phyloP scores from a whole-genome alignment of 1,140 invertebrate genomes.

The Trachymyrmex cornetzi region DNA sequence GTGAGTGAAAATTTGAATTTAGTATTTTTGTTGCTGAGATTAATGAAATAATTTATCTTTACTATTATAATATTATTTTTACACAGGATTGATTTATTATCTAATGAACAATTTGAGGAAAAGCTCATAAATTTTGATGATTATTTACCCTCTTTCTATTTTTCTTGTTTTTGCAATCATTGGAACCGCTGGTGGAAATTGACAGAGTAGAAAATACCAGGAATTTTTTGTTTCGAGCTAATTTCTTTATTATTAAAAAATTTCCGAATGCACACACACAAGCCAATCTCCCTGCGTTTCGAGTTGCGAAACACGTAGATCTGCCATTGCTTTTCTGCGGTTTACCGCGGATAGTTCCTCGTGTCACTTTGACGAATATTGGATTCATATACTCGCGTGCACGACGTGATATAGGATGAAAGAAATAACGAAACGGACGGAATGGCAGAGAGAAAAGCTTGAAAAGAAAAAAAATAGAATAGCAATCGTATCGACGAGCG shows the following conservation, averaged over 20 bases:
- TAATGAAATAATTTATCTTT: slow-evolving; percentile 19
- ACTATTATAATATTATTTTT: slow-evolving; percentile 16
- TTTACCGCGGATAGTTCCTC: slow-evolving; percentile 22
- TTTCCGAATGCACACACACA: neutral
- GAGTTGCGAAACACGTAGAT: slow-evolving; percentile 1
- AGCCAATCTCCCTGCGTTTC: slow-evolving; percentile 1
- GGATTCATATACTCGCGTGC: slow-evolving; percentile 6
- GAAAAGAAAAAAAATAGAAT: slow-evolving; percentile 8
- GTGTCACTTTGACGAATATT: slow-evolving; percentile 33
- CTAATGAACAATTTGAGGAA: neutral
- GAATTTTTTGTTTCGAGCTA: neutral
- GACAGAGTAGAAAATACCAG: neutral
- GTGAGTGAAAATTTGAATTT: slow-evolving; percentile 1
- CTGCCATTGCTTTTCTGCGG: neutral
- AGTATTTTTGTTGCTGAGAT: neutral
- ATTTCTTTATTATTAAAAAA: slow-evolving; percentile 23
- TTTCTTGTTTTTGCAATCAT: neutral
- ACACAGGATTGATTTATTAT: neutral
- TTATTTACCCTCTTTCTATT: neutral
- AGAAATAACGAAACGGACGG: slow-evolving; percentile 33
- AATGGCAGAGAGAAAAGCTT: slow-evolving; percentile 16
- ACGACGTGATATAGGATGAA: slow-evolving; percentile 21
- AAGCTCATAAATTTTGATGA: neutral
- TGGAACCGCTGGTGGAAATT: neutral
- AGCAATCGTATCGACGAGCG: slow-evolving; percentile 25